Evolutionary conservation across 2,797 vertebrate genomes (phyloP), one percentile per base, ranked within the genome.

Genomic region (Enteromius paludinosus): DNA sequence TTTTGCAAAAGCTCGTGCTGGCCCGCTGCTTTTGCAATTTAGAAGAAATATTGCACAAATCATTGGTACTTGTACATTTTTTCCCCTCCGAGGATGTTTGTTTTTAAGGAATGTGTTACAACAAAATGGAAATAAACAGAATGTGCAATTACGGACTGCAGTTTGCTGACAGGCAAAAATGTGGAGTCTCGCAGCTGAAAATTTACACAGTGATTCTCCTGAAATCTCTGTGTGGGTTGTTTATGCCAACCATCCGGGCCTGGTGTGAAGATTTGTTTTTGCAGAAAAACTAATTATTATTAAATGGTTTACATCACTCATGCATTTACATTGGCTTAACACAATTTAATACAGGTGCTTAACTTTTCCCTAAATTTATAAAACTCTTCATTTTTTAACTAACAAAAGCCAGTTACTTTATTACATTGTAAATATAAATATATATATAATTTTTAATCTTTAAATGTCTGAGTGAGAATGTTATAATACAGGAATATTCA

Each of bases 251-350:
- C 82, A 87, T 90, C 86, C 83, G 83, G 88, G 87, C 84, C 85
- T 87, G 38, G 90, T 92, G 92, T 92, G 89, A 93, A 93, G 88
- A 91, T 92, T 92, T 93, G 90, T 93, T 88, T 92, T 92, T 90
- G 90, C 91, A 92, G 88, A 91, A 90, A 94, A 93, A 92, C 91
- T 85, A 90, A 92, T 91, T 87, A 88, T 85, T 56, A 76, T 87
- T 92, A 91, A 92, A 90, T 92, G 91, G 88, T 92, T 92, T 87
- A 81, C 90, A 92, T 93, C 87, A 88, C 87, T 93, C 89, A 87
- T 11, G 49, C 89, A 87, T 83, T 87, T 79, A 41, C 70, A 35
- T 70, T 81, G 5, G 0, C 80, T 90, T 89, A 94, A 92, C 64
- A 69, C 70, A 86, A 93, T 86, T 88, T 11, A 11, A 41, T 41